These are phyloP conservation scores for Drosophila kambysellisi DNA, from an alignment of 2,888 invertebrate genomes.

Conservation along the genomic window DNA sequence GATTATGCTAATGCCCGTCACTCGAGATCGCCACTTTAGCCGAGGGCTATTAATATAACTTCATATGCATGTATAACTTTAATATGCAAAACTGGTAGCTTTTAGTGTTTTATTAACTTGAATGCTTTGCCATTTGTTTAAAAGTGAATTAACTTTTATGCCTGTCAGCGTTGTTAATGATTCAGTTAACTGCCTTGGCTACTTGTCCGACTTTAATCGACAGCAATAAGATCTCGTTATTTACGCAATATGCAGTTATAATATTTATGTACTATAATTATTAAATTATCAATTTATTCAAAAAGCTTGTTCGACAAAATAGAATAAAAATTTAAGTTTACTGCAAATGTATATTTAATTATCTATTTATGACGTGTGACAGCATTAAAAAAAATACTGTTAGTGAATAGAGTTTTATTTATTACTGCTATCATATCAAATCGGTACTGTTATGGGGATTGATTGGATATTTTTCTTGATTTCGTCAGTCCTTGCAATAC, in stretches of 20 bases:
- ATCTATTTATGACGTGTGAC: not conserved
- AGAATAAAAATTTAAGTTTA: not conserved
- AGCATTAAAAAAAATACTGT: not conserved
- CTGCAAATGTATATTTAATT: not conserved
- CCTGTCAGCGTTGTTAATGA: constrained; percentile 17
- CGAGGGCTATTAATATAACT: constrained; percentile 32
- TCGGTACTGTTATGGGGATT: rapidly evolving
- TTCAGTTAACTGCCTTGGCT: constrained; percentile 1
- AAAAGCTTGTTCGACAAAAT: not conserved
- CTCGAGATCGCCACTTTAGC: constrained; percentile 21
- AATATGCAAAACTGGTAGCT: constrained; percentile 42
- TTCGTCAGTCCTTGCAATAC: not conserved
- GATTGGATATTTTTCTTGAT: not conserved
- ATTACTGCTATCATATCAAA: not conserved
- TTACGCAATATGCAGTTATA: not conserved
- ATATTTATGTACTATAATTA: not conserved
- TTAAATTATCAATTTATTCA: not conserved
- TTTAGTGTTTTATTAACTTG: constrained; percentile 18
- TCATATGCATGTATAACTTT: constrained; percentile 2
- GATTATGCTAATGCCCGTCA: constrained; percentile 57
- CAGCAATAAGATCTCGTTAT: not conserved
- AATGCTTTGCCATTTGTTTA: constrained; percentile 27
- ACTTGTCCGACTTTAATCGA: not conserved
- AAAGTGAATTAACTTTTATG: constrained; percentile 22
- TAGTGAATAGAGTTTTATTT: not conserved